Base-by-base conservation (phyloP, 1,140 invertebrate genomes). In the Drosophila kanapiae region DNA sequence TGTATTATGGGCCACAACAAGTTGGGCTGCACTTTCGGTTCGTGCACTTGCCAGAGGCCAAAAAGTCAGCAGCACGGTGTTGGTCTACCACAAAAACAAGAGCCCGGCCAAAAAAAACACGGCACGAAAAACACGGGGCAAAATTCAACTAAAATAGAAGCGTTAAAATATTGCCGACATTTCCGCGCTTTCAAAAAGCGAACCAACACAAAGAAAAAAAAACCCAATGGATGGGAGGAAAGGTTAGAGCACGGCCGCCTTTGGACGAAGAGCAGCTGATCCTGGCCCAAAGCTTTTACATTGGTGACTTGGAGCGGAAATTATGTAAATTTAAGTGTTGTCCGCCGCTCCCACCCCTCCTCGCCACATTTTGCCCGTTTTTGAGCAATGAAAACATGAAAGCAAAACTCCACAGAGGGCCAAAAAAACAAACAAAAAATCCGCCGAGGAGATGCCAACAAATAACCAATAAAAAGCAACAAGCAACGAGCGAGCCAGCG, bases 311-410 rank as follows among this genome's bases (percentile, higher is more conserved):
- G 76, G 84, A 87, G 84, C 84, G 83, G 83, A 87, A 88, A 87
- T 87, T 88, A 87, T 87, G 83, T 88, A 87, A 87, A 87, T 87
- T 84, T 87, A 87, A 87, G 83, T 87, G 83, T 87, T 87, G 85
- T 63, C 27, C 62, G 18, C 49, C 37, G 65, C 64, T 56, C 14
- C 59, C 43, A n/a, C 78, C 65, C 53, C 58, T 65, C 35, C 35
- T 6, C 35, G 18, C 57, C 60, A 49, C 61, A 42, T 75, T 81
- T 82, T 78, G 35, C 65, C 61, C 64, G 43, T 67, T 84, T 82
- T 84, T 90, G 82, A 84, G 84, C 84, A 88, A 88, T 88, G 84
- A 88, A 88, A 88, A 88, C 84, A 90, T 88, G 78, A 88, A 88
- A 88, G 84, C 77, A 84, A 90, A 90, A 88, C 75, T 70, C 63